Evolutionary conservation across 1,140 invertebrate species (phyloP).

Genomic region (Trissolcus basalis): DNA sequence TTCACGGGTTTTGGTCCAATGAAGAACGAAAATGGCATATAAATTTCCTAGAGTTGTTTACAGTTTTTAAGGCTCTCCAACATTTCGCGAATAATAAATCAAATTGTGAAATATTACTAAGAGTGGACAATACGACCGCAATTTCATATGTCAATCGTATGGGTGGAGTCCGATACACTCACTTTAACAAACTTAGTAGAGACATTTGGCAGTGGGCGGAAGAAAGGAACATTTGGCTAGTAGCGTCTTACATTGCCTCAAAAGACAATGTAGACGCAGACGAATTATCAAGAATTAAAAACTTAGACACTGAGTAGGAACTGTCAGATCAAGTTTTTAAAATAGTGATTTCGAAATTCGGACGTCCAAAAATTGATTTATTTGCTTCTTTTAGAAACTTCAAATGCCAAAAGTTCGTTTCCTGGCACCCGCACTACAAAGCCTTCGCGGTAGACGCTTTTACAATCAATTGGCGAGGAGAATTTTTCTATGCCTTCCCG

Average conservation of each 20-base stretch:
- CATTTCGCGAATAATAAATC: background rate
- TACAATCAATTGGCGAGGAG: conserved; percentile 18
- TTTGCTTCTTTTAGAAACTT: conserved; percentile 23
- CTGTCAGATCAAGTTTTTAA: conserved; percentile 1
- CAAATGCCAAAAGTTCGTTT: conserved; percentile 34
- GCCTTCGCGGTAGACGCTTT: conserved; percentile 32
- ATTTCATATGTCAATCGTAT: conserved; percentile 16
- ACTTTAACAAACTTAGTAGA: conserved; percentile 9
- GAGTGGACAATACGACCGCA: conserved; percentile 14
- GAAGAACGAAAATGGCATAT: conserved; percentile 1
- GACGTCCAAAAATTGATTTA: conserved; percentile 25
- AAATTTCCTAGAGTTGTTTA: conserved; percentile 13
- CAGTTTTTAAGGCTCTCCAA: conserved; percentile 4
- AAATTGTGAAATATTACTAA: conserved; percentile 1
- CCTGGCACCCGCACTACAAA: conserved; percentile 24
- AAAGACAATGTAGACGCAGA: conserved; percentile 17
- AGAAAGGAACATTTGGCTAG: conserved; percentile 11
- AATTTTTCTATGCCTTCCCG: conserved; percentile 16
- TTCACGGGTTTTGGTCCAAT: conserved; percentile 4
- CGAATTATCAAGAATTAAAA: conserved; percentile 10
- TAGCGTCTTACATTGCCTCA: conserved; percentile 18
- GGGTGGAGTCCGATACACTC: conserved; percentile 6
- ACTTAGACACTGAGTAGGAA: conserved; percentile 11
- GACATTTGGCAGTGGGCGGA: conserved; percentile 20
- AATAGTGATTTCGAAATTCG: conserved; percentile 6